Conservation (phyloP, 64 coral and sea anemone genomes). For the Exaiptasia diaphana region DNA sequence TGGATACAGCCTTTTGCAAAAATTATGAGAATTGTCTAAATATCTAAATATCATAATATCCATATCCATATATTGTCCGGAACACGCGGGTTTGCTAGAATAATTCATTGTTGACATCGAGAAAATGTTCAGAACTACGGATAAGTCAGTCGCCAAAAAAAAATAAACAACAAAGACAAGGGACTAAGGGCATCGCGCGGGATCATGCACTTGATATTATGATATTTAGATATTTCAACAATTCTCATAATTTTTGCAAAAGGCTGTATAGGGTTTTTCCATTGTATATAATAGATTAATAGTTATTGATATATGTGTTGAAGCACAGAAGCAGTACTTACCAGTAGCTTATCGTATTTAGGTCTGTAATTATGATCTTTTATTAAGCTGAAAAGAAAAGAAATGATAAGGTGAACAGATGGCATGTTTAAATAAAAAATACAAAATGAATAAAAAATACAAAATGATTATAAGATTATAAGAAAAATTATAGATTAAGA, state of each 20-base stretch:
- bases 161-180: too few species aligned
- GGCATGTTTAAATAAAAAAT: background rate
- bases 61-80: too few species aligned
- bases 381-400: conserved; percentile 44
- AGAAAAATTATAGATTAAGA: background rate
- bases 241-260: background rate
- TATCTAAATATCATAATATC: too few species aligned
- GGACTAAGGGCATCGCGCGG: too few species aligned
- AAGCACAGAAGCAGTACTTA: conserved; percentile 16
- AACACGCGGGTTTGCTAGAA: too few species aligned
- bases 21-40: too few species aligned
- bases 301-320: background rate
- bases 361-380: conserved; percentile 69
- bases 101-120: too few species aligned
- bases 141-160: too few species aligned
- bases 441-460: background rate
- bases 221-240: too few species aligned
- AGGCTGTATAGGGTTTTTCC: background rate
- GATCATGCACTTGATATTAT: background rate
- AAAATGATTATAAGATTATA: background rate
- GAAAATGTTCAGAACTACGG: too few species aligned
- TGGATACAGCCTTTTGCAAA: too few species aligned
- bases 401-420: background rate
- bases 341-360: conserved; percentile 70
- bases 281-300: too few species aligned